Evolutionary conservation across 2,797 vertebrate species (phyloP).

Genomic region (Allobates femoralis): DNA sequence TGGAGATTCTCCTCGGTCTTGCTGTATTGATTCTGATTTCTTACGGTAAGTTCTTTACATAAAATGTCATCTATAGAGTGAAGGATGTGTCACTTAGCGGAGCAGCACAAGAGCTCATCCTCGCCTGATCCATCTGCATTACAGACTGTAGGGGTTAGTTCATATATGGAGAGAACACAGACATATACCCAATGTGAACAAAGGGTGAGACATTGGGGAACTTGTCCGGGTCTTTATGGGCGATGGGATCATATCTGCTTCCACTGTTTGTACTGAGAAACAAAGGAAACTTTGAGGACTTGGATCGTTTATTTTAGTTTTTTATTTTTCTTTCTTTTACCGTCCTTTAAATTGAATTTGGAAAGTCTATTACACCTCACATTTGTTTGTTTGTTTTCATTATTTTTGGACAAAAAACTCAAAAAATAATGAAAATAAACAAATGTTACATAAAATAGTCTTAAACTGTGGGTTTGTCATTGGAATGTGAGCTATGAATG

Average conservation of each 20-base stretch:
- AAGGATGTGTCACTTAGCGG: background rate
- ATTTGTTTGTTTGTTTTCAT: too few relatives aligned
- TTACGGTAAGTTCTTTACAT: background rate
- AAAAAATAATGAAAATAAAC: too few relatives aligned
- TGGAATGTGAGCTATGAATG: background rate
- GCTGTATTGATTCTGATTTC: background rate
- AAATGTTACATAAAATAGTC: background rate
- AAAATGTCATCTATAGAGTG: background rate
- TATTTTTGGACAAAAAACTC: too few relatives aligned
- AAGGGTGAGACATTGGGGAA: background rate
- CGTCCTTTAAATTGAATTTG: too few relatives aligned
- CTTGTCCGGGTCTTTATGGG: too few relatives aligned
- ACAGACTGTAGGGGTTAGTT: background rate
- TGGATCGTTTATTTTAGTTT: too few relatives aligned
- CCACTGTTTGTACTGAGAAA: too few relatives aligned
- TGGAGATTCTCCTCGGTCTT: background rate
- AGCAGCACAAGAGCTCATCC: background rate
- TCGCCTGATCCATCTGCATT: background rate
- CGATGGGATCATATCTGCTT: too few relatives aligned
- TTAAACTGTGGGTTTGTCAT: background rate
- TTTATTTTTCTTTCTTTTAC: too few relatives aligned
- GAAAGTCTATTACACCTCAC: background rate
- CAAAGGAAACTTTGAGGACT: too few relatives aligned
- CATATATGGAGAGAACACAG: background rate
- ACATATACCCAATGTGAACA: background rate